phyloP scores from a whole-genome alignment of 2,797 vertebrate genomes.

The Cryptoprocta ferox region DNA sequence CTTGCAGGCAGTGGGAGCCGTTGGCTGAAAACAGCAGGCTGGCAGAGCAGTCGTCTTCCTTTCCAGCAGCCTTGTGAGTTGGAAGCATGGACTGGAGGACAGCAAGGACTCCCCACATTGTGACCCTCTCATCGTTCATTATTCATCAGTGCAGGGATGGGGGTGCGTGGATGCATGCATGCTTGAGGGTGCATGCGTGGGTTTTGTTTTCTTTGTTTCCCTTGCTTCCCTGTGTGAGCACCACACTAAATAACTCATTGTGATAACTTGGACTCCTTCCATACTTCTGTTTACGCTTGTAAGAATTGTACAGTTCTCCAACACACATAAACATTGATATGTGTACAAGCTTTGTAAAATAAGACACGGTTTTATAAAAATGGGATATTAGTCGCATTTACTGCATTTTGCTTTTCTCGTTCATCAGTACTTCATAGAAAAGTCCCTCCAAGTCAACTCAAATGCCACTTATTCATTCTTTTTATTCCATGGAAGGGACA shows the following conservation, averaged over 20 bases:
- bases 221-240: neutral
- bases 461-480: neutral
- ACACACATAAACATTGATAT: neutral
- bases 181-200: no score
- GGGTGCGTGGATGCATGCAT: neutral
- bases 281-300: neutral
- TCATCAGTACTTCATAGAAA: neutral
- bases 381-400: neutral
- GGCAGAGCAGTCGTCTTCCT: neutral
- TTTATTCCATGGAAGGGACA: neutral
- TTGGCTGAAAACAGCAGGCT: neutral
- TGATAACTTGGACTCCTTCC: neutral
- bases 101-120: neutral
- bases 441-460: neutral
- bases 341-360: neutral
- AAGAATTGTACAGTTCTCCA: neutral
- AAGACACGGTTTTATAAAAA: conserved; percentile 11
- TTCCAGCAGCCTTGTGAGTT: neutral
- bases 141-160: neutral
- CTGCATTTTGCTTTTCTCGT: neutral
- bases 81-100: neutral
- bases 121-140: neutral
- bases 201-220: neutral
- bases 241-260: neutral
- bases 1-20: neutral